phyloP scores from a whole-genome alignment of 1,140 invertebrate genomes.

The Orchesella cincta region DNA sequence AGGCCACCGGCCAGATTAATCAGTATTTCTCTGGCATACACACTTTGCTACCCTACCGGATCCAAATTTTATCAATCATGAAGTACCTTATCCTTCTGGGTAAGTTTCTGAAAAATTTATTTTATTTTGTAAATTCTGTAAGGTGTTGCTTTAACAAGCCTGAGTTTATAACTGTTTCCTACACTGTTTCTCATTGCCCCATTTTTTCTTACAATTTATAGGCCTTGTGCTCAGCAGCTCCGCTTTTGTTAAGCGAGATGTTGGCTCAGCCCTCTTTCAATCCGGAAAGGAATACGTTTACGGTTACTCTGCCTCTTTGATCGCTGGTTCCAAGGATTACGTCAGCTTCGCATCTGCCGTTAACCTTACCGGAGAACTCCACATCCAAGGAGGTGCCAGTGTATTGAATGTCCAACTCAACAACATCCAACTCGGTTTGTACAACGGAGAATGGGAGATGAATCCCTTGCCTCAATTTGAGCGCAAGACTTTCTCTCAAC shows the following conservation, averaged over 20 bases:
- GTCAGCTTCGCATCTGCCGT: constrained; percentile 40
- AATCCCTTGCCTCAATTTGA: neutral
- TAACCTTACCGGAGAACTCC: constrained; percentile 45
- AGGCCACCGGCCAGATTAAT: constrained; percentile 8
- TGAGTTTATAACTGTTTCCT: too few relatives aligned
- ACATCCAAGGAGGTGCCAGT: constrained; percentile 30
- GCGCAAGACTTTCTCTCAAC: constrained; percentile 40
- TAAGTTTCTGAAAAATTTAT: constrained; percentile 35
- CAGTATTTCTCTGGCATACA: constrained; percentile 20
- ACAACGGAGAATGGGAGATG: constrained; percentile 44
- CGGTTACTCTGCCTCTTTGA: constrained; percentile 32
- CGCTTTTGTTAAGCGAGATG: constrained; percentile 44
- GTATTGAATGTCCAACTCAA: constrained; percentile 38
- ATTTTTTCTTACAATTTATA: constrained; percentile 30
- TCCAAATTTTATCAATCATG: constrained; percentile 32
- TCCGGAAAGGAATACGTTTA: constrained; percentile 48
- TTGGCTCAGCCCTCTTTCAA: constrained; percentile 36
- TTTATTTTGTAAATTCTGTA: too few relatives aligned
- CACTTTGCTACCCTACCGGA: neutral
- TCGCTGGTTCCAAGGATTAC: constrained; percentile 46
- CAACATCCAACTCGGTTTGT: constrained; percentile 40
- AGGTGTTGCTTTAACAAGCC: too few relatives aligned
- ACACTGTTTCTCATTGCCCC: too few relatives aligned
- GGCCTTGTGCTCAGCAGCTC: constrained; percentile 41
- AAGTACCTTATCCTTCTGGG: constrained; percentile 44